Evolutionary conservation across 2,888 invertebrate species (phyloP).

Genomic region (Drosophila rellima): DNA sequence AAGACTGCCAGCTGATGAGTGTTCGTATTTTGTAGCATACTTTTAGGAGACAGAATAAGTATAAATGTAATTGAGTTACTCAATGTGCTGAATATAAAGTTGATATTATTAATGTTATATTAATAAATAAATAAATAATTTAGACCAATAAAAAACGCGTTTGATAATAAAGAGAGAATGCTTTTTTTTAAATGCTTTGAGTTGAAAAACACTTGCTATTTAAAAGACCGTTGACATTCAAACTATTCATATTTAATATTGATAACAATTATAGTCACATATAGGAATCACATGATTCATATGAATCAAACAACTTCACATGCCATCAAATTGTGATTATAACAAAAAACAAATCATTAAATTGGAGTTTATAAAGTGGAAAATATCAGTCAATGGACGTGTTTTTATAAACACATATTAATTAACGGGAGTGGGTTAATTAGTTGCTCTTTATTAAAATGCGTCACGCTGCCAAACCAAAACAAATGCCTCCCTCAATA

Average conservation of each 20-base stretch:
- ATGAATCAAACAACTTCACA: conserved; percentile 3
- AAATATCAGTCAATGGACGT: conserved; percentile 11
- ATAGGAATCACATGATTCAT: conserved; percentile 1
- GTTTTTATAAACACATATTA: conserved; percentile 1
- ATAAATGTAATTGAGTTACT: not conserved
- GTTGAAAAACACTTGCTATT: not conserved
- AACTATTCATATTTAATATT: not conserved
- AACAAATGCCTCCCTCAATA: conserved; percentile 7
- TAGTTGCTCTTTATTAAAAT: not conserved
- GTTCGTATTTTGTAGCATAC: conserved; percentile 12
- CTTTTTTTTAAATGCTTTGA: not conserved
- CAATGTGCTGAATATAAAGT: too few relatives aligned
- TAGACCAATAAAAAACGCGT: not conserved
- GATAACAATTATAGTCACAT: not conserved
- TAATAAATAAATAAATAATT: not conserved
- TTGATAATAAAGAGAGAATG: not conserved
- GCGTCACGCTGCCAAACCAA: conserved; percentile 2
- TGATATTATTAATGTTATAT: not conserved
- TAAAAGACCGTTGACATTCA: not conserved
- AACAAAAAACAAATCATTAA: conserved; percentile 9
- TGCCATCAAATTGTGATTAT: conserved; percentile 7
- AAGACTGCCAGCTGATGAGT: not conserved
- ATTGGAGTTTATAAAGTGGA: not conserved
- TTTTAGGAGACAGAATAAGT: conserved; percentile 8
- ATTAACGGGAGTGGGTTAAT: conserved; percentile 23